Percentiles rank a stretch among this genome's conserved stretches.
These are phyloP conservation scores for Pollenia amentaria DNA, from an alignment of 2,888 invertebrate genomes.

Conservation along the genomic window DNA sequence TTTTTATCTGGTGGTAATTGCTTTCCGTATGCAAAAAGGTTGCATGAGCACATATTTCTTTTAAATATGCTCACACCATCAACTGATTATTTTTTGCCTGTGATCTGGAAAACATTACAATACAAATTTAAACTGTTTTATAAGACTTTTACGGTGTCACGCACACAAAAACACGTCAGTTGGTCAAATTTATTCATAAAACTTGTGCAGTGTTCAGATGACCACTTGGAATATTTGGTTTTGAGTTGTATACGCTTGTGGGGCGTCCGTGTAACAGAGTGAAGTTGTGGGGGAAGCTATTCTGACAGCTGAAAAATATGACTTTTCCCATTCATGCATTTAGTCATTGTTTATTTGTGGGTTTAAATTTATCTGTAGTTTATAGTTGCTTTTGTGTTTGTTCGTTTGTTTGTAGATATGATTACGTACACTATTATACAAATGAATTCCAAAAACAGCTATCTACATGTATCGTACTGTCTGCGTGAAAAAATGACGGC, in stretches of 20 bases:
- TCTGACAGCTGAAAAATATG: conserved; percentile 12
- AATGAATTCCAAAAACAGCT: conserved; percentile 29
- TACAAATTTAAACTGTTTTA: conserved; percentile 32
- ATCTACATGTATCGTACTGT: conserved; percentile 8
- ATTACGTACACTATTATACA: conserved; percentile 62
- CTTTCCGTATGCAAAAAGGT: not conserved
- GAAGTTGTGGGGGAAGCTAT: not conserved
- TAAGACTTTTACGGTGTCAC: conserved; percentile 18
- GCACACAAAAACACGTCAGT: conserved; percentile 48
- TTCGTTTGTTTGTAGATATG: conserved; percentile 36
- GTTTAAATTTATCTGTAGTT: conserved; percentile 56
- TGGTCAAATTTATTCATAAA: conserved; percentile 43
- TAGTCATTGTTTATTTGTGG: conserved; percentile 65
- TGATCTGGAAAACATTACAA: conserved; percentile 14
- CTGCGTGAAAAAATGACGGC: conserved; percentile 32
- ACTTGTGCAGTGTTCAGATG: conserved; percentile 19
- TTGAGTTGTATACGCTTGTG: conserved; percentile 11
- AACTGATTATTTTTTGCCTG: conserved; percentile 4
- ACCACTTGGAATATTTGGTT: conserved; percentile 35
- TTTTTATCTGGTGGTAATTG: conserved; percentile 36
- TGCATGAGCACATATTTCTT: not conserved
- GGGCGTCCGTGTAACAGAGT: not conserved
- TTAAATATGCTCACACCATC: not conserved
- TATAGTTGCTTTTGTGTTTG: conserved; percentile 34
- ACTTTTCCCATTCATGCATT: conserved; percentile 52